Evolutionary conservation across 2,888 invertebrate species (phyloP).

Genomic region (Leptarthrus brevirostris): DNA sequence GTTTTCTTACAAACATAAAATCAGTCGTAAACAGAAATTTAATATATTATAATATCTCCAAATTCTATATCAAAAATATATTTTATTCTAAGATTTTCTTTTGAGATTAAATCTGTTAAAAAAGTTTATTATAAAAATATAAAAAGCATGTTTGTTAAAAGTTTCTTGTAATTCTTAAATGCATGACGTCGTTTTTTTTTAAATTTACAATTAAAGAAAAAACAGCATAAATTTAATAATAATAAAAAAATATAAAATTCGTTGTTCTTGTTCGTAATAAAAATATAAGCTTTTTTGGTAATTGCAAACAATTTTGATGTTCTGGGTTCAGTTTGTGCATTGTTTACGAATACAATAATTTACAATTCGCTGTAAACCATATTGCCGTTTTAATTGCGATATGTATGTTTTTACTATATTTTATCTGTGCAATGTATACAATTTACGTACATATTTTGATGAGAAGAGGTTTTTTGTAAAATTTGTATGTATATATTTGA

Average conservation of each 20-base stretch:
- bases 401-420: too few relatives aligned
- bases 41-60: not conserved
- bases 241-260: not conserved
- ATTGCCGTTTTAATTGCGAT: too few relatives aligned
- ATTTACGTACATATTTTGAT: too few relatives aligned
- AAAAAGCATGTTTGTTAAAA: constrained; percentile 42
- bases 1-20: too few relatives aligned
- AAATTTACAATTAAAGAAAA: not conserved
- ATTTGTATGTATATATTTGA: too few relatives aligned
- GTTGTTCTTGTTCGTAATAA: not conserved
- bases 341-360: not conserved
- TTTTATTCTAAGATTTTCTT: not conserved
- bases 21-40: too few relatives aligned
- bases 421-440: too few relatives aligned
- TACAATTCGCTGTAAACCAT: too few relatives aligned
- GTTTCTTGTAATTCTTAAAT: constrained; percentile 8
- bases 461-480: too few relatives aligned
- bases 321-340: not conserved
- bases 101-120: not conserved
- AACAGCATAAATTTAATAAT: too few relatives aligned
- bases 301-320: not conserved
- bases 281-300: not conserved
- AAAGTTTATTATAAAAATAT: constrained; percentile 33
- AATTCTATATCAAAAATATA: too few relatives aligned
- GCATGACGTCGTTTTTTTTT: constrained; percentile 12